Base-by-base conservation (phyloP, 2,888 invertebrate genomes). In the Ceriagrion tenellum region DNA sequence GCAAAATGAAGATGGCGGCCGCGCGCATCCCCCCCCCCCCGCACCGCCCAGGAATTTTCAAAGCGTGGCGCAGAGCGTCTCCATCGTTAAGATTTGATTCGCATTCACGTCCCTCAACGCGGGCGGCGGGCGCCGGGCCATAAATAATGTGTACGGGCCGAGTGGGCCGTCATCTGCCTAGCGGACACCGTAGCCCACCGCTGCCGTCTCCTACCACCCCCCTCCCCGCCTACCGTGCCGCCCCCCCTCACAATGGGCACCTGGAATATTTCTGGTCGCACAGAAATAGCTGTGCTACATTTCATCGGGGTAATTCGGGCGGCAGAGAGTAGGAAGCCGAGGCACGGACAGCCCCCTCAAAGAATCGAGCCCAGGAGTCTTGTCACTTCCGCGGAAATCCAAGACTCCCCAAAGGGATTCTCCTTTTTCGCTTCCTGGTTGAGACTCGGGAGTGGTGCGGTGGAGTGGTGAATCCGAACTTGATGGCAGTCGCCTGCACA, bases 211-310 rank as follows among this genome's bases (percentile, higher is more conserved):
- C 47, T 47, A 47, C 47, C 47, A 47, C 47, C 8, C 47, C 47
- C 59, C 59, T 8, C 59, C 59, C 13, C 59, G 12, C 59, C 59
- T n/a, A n/a, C n/a, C n/a, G n/a, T n/a, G n/a, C 59, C 26, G 1
- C 20, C 23, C 69, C 26, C 69, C 26, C n/a, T 23, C 69, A 69
- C 69, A 69, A 69, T 69, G 69, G 69, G 26, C 69, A 69, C 69
- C 69, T 69, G 69, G 69, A 69, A 69, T 69, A 69, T 69, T 69
- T 69, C 69, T 69, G 69, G 69, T 69, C 69, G 69, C 69, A 26
- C 69, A 26, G 26, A 69, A 69, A 69, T 69, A 69, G 69, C 69
- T 26, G 69, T 26, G 69, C 69, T 69, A 69, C 69, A 69, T 69
- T 69, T 69, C 69, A 69, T 69, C 69, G 23, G 26, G 69, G 69